These are phyloP conservation scores for Neuroterus valhalla DNA, from an alignment of 1,140 invertebrate species.

Conservation along the genomic window DNA sequence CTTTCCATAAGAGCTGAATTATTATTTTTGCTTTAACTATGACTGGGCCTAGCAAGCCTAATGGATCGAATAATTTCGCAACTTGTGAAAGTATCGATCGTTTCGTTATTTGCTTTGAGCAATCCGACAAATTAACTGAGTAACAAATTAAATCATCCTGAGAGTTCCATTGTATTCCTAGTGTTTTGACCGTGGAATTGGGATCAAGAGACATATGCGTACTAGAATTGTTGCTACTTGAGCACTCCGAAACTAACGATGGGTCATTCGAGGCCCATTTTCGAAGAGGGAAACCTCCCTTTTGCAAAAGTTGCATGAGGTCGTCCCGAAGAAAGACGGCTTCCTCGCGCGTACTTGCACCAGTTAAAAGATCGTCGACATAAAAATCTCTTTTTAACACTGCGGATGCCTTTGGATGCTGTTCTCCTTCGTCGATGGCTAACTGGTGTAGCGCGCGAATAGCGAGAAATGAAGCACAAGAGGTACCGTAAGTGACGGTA, in stretches of 20 bases:
- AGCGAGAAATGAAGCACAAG: too few relatives aligned
- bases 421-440: not conserved
- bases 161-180: not conserved
- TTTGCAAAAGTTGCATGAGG: not conserved
- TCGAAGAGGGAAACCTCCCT: not conserved
- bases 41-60: too few relatives aligned
- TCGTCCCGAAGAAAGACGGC: not conserved
- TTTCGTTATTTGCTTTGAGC: not conserved
- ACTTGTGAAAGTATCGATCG: too few relatives aligned
- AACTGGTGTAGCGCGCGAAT: not conserved
- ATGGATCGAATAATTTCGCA: too few relatives aligned
- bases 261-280: not conserved
- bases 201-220: not conserved
- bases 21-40: too few relatives aligned
- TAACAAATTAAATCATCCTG: not conserved
- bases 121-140: not conserved
- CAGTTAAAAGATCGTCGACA: slow-evolving; percentile 8
- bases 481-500: too few relatives aligned
- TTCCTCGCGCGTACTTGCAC: not conserved
- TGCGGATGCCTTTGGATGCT: not conserved
- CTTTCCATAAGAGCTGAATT: too few relatives aligned
- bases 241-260: not conserved
- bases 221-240: too few relatives aligned
- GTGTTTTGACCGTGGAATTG: not conserved
- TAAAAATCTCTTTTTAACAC: slow-evolving; percentile 3